phyloP scores from a whole-genome alignment of 2,113 vertebrate species.

The Melanocharis versteri region DNA sequence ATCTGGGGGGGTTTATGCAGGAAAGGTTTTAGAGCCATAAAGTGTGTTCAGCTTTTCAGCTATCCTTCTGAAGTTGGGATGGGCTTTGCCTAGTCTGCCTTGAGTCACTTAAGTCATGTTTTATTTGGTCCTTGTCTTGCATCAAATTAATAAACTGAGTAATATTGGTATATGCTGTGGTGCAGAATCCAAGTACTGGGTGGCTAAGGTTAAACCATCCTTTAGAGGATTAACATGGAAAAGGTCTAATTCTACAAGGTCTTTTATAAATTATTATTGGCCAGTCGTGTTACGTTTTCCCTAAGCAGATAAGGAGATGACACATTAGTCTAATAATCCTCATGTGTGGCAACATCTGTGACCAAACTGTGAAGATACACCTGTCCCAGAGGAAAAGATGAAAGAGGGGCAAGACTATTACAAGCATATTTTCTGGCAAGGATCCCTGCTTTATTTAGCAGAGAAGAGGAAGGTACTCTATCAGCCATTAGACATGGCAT shows the following conservation, averaged over 20 bases:
- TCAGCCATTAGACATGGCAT: background rate
- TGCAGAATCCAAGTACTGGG: background rate
- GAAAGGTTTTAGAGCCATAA: background rate
- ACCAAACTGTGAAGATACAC: background rate
- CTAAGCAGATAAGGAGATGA: background rate
- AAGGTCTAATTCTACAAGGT: background rate
- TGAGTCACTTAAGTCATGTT: background rate
- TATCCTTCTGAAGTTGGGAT: background rate
- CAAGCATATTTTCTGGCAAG: background rate
- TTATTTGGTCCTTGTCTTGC: background rate
- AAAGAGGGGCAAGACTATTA: background rate
- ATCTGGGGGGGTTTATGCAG: background rate
- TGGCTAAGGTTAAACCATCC: background rate
- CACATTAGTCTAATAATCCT: background rate
- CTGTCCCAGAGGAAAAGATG: background rate
- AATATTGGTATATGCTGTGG: background rate
- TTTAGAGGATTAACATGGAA: background rate
- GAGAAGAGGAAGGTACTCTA: background rate
- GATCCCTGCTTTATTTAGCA: background rate
- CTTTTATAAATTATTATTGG: background rate
- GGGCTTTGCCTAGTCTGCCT: background rate
- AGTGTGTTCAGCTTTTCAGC: background rate
- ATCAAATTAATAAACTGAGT: background rate
- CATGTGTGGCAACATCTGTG: background rate
- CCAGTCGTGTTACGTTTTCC: background rate